These are phyloP conservation scores for Drosophila robusta DNA, from an alignment of 2,888 invertebrate species.

Conservation along the genomic window DNA sequence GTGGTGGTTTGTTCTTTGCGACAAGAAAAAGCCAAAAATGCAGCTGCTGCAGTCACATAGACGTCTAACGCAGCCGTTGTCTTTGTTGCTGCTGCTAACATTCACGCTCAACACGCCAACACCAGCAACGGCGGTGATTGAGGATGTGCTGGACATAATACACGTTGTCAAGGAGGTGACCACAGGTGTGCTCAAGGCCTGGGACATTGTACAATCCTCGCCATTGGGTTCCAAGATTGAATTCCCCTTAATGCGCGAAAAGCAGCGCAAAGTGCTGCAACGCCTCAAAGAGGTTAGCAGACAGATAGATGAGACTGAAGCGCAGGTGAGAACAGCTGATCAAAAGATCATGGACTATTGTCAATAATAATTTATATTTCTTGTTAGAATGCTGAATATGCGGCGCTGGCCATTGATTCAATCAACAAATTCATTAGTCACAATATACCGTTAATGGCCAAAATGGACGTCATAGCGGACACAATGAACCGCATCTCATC, in stretches of 20 bases:
- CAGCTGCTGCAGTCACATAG: constrained; percentile 27
- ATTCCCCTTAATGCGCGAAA: constrained; percentile 87
- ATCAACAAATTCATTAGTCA: constrained; percentile 75
- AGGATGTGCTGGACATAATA: constrained; percentile 88
- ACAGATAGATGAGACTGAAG: constrained; percentile 84
- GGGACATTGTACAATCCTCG: constrained; percentile 88
- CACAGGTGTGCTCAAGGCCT: constrained; percentile 87
- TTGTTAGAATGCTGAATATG: constrained; percentile 78
- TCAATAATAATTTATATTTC: too few species aligned
- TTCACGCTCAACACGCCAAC: constrained; percentile 53
- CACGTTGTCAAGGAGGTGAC: constrained; percentile 87
- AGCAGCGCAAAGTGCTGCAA: constrained; percentile 88
- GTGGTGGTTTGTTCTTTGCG: constrained; percentile 7
- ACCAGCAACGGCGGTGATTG: constrained; percentile 85
- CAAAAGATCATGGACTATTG: not conserved
- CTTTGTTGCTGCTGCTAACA: constrained; percentile 32
- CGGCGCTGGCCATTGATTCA: constrained; percentile 82
- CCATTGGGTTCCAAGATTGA: constrained; percentile 86
- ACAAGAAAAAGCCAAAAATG: constrained; percentile 17
- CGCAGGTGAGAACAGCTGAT: constrained; percentile 66
- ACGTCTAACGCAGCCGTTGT: constrained; percentile 14
- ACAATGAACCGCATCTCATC: constrained; percentile 87
- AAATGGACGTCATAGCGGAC: constrained; percentile 88
- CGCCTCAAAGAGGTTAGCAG: constrained; percentile 85
- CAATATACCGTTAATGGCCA: constrained; percentile 87